Percentiles rank a stretch among this genome's conserved stretches.
phyloP scores from a whole-genome alignment of 2,888 invertebrate genomes.

The Amitus sp. region DNA sequence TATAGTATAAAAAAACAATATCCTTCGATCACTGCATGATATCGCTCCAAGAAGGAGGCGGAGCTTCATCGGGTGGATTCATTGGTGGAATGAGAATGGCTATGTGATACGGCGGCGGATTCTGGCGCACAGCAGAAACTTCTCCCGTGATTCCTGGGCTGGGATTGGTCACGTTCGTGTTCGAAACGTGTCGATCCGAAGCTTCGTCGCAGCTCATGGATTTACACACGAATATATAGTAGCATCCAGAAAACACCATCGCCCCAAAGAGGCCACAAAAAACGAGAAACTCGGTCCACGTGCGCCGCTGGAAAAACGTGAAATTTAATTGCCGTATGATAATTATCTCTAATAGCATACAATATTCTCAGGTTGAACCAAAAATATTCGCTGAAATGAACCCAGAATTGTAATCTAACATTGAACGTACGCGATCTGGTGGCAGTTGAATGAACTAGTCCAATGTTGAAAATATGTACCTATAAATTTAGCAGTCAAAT shows the following conservation, averaged over 20 bases:
- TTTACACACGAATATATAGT: too few species aligned
- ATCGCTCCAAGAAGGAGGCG: slow-evolving; percentile 81
- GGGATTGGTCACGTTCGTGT: slow-evolving; percentile 47
- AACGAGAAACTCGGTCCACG: slow-evolving; percentile 72
- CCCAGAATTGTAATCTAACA: too few species aligned
- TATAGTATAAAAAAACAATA: too few species aligned
- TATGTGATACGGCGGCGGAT: slow-evolving; percentile 83
- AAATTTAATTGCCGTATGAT: too few species aligned
- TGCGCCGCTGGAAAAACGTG: slow-evolving; percentile 60
- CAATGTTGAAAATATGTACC: too few species aligned
- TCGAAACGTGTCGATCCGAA: slow-evolving; percentile 47
- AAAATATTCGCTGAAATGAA: neutral
- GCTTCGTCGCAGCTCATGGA: too few species aligned
- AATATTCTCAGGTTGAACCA: too few species aligned
- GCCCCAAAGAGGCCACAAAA: slow-evolving; percentile 64
- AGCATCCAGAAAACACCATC: slow-evolving; percentile 57
- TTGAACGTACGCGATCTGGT: too few species aligned
- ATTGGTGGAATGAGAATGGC: slow-evolving; percentile 78
- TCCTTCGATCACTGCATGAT: slow-evolving; percentile 68
- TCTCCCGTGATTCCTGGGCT: slow-evolving; percentile 44
- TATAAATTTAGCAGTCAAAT: too few species aligned
- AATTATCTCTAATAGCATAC: too few species aligned
- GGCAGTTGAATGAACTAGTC: too few species aligned
- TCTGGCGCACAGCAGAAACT: slow-evolving; percentile 59
- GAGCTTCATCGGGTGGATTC: slow-evolving; percentile 67